Evolutionary conservation across 2,888 invertebrate species (phyloP).

Genomic region (Pyrrhosoma nymphula): DNA sequence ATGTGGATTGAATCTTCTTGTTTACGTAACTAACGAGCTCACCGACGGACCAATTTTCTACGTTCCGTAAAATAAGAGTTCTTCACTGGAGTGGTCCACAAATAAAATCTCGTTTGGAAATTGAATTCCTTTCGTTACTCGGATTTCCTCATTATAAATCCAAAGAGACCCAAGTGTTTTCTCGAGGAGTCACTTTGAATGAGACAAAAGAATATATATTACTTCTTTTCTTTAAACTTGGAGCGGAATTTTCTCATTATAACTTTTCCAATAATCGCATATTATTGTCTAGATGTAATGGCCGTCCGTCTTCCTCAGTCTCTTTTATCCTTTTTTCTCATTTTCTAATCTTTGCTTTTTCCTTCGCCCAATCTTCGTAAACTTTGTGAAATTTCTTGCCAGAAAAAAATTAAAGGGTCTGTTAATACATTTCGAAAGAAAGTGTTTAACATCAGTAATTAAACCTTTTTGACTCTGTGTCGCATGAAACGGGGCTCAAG

Average conservation of each 20-base stretch:
- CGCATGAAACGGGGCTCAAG: too few species aligned
- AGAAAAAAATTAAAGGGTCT: not conserved
- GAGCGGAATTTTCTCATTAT: slow-evolving; percentile 36
- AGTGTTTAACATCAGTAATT: not conserved
- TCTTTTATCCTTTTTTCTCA: not conserved
- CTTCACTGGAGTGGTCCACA: not conserved
- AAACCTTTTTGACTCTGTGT: not conserved
- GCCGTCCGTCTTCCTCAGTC: not conserved
- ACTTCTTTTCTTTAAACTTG: slow-evolving; percentile 19
- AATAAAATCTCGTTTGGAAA: slow-evolving; percentile 31
- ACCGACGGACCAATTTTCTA: not conserved
- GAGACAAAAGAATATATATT: slow-evolving; percentile 12
- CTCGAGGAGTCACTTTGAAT: not conserved
- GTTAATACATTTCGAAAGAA: not conserved
- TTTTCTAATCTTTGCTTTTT: not conserved
- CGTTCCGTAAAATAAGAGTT: not conserved
- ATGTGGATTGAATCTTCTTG: not conserved
- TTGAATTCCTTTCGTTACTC: not conserved
- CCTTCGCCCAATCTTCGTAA: not conserved
- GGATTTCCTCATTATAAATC: slow-evolving; percentile 16
- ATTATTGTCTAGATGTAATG: slow-evolving; percentile 1
- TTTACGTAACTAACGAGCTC: not conserved
- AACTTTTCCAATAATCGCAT: slow-evolving; percentile 39
- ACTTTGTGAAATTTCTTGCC: not conserved
- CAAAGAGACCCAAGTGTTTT: not conserved